Conservation (phyloP, 2,888 invertebrate species). For the Eristalis tenax region DNA sequence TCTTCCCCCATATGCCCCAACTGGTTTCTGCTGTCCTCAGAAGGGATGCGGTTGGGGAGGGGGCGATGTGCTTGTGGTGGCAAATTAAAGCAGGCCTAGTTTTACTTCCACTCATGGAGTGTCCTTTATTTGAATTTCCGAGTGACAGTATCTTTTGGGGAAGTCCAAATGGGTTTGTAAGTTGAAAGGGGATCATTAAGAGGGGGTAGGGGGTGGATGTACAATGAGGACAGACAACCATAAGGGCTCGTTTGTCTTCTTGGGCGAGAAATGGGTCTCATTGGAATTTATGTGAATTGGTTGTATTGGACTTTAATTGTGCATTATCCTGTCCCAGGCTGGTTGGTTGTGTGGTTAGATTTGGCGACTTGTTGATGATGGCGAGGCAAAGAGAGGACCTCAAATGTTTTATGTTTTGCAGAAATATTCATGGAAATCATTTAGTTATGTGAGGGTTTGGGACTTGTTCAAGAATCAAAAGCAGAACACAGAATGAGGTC, state of each 20-base stretch:
- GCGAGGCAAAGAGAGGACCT: neutral
- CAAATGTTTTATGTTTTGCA: neutral
- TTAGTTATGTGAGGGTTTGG: neutral
- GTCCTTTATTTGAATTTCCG: constrained; percentile 38
- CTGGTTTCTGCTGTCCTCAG: neutral
- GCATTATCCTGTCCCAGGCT: neutral
- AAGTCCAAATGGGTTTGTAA: constrained; percentile 29
- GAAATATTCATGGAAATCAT: neutral
- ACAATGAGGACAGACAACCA: neutral
- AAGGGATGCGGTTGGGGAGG: neutral
- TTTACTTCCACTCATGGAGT: neutral
- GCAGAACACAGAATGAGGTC: neutral
- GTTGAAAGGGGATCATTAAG: neutral
- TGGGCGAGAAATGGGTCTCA: neutral
- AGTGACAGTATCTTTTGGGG: constrained; percentile 10
- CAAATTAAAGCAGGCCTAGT: neutral
- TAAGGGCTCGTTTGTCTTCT: neutral
- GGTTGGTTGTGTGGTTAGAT: neutral
- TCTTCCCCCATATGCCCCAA: constrained; percentile 52
- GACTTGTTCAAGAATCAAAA: neutral
- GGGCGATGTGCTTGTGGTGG: neutral
- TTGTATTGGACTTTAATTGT: constrained; percentile 1
- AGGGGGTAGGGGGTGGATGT: neutral
- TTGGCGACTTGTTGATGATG: neutral
- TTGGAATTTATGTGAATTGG: neutral